Evolutionary conservation across 2,113 vertebrate species (phyloP), one percentile per base, ranked within the genome.

Genomic region (Prionailurus bengalensis): DNA sequence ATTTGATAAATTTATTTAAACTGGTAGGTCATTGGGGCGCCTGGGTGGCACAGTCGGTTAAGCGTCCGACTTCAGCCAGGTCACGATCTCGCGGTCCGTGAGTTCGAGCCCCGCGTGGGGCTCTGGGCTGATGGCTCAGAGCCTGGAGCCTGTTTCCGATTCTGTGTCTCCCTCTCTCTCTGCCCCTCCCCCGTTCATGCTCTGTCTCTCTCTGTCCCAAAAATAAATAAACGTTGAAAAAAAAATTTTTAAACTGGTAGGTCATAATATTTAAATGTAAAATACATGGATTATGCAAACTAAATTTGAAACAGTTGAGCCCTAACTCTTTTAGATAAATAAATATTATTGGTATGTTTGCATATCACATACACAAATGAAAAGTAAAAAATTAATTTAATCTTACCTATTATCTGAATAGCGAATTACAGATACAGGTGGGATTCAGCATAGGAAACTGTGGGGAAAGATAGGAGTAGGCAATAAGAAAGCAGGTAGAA

Each of bases 311-410:
- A 33, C 58, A 51, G 3, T 58, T 89, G 17, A 84, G 10, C 25
- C 73, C 25, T 36, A 94, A 74, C 81, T 79, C 7, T 55, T 85
- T 89, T 82, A 78, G 27, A 79, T 65, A 79, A 53, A 80, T 94
- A 66, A 55, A 73, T n/a, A 14, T 53, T 25, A 27, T 79, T 51
- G 5, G 4, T 65, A n/a, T 78, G 23, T 66, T 90, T 48, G 31
- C 5, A n/a, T 33, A 87, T 29, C 25, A 73, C 45, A 68, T 58
- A 73, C 16, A 17, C 23, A 82, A 65, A 86, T n/a, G 15, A 71
- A 88, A 78, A 83, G n/a, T 45, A 78, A 70, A 95, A 89, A 42
- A 83, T 87, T 61, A 48, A 31, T 53, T 83, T 82, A 92, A 51
- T 71, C 55, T 48, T 79, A 65, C 9, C 16, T 7, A 25, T 29